phyloP scores from a whole-genome alignment of 2,797 vertebrate species.

The Acanthiza pusilla region DNA sequence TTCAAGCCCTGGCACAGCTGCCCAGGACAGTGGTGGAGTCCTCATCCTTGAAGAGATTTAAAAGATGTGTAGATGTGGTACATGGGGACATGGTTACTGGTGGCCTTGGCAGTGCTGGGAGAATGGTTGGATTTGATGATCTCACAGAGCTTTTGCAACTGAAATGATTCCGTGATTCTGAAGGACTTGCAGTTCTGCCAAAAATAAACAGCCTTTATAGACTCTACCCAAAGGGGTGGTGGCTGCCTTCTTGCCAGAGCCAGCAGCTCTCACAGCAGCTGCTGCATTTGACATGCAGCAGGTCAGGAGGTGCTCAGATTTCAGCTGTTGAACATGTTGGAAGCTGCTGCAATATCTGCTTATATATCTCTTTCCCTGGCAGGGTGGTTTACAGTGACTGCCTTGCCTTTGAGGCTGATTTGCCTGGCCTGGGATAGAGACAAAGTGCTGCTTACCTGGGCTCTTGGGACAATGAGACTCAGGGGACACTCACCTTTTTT shows the following conservation, averaged over 20 bases:
- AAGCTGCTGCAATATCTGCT: neutral
- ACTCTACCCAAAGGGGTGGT: neutral
- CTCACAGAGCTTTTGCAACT: neutral
- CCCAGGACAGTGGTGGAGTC: neutral
- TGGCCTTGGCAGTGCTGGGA: neutral
- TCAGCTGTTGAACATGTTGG: neutral
- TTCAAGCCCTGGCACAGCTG: neutral
- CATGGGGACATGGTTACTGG: neutral
- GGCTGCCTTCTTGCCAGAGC: neutral
- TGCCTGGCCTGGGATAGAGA: neutral
- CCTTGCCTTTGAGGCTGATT: neutral
- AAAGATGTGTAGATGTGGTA: neutral
- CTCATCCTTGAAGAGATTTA: neutral
- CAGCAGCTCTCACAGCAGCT: neutral
- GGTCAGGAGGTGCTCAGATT: neutral
- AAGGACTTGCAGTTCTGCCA: neutral
- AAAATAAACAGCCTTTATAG: neutral
- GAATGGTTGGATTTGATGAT: neutral
- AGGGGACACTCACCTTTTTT: conserved; percentile 62
- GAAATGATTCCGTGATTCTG: neutral
- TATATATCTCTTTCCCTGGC: neutral
- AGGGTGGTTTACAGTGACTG: neutral
- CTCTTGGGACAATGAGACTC: neutral
- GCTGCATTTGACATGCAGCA: neutral
- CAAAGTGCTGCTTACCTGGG: neutral